Percentiles rank a stretch among this genome's conserved stretches.
Conservation (phyloP, 2,888 invertebrate genomes). For the Drosophila nigricruria region DNA sequence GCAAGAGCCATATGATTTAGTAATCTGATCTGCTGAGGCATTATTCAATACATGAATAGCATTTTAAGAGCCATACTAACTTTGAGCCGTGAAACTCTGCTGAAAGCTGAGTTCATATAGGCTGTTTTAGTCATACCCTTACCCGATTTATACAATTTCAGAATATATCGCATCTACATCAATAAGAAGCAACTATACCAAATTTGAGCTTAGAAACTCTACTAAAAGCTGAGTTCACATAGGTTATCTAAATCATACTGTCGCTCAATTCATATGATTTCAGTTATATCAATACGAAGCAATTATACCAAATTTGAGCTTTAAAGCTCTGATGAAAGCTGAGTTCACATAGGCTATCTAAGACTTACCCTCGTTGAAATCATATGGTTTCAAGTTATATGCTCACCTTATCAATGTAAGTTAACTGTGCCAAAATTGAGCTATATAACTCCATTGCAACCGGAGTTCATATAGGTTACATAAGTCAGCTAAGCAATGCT, state of each 20-base stretch:
- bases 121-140: background rate
- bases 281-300: background rate
- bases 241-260: background rate
- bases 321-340: background rate
- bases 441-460: background rate
- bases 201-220: background rate
- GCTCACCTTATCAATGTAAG: background rate
- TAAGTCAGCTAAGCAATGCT: background rate
- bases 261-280: background rate
- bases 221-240: background rate
- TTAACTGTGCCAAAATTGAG: background rate
- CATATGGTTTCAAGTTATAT: background rate
- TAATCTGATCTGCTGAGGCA: background rate
- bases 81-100: background rate
- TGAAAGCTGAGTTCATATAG: background rate
- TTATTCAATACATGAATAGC: background rate
- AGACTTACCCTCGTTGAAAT: background rate
- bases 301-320: background rate
- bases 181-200: background rate
- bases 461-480: background rate
- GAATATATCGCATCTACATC: too few species aligned
- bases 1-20: background rate
- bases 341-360: background rate
- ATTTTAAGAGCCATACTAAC: background rate
- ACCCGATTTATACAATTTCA: background rate